These are phyloP conservation scores for Leptinotarsa juncta DNA, from an alignment of 2,888 invertebrate species.

Conservation along the genomic window DNA sequence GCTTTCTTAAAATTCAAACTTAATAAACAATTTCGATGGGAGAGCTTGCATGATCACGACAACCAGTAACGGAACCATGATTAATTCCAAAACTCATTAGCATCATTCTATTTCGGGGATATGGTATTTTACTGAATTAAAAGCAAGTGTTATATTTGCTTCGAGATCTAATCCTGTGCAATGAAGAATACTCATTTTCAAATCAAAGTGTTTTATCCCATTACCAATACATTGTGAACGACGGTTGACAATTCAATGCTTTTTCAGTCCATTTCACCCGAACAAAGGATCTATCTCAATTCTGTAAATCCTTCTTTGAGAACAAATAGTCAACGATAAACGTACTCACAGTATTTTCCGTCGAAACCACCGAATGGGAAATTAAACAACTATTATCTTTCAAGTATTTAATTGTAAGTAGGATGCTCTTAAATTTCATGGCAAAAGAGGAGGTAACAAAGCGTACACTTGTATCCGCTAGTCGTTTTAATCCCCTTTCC, in stretches of 20 bases:
- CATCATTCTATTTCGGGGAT: too few species aligned
- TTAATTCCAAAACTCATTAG: too few species aligned
- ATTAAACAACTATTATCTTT: constrained; percentile 47
- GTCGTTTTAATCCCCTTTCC: constrained; percentile 40
- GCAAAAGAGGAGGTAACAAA: constrained; percentile 50
- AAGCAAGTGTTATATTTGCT: too few species aligned
- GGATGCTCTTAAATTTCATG: constrained; percentile 46
- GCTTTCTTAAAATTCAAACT: too few species aligned
- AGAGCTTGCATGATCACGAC: too few species aligned
- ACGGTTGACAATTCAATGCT: constrained; percentile 16
- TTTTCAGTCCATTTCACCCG: constrained; percentile 4
- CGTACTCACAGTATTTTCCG: constrained; percentile 36
- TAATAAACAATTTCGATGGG: too few species aligned
- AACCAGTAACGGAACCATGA: too few species aligned
- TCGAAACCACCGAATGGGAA: constrained; percentile 41
- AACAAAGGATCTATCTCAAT: constrained; percentile 13
- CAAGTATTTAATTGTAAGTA: constrained; percentile 50
- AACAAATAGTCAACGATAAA: constrained; percentile 17
- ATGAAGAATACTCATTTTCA: not conserved
- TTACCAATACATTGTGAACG: constrained; percentile 12
- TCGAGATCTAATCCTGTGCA: too few species aligned
- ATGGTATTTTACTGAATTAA: too few species aligned
- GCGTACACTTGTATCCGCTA: constrained; percentile 54
- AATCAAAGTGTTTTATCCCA: constrained; percentile 1
- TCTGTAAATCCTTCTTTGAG: constrained; percentile 8